These are phyloP conservation scores for Macroglossus sobrinus DNA, from an alignment of 2,113 vertebrate genomes.

Conservation along the genomic window DNA sequence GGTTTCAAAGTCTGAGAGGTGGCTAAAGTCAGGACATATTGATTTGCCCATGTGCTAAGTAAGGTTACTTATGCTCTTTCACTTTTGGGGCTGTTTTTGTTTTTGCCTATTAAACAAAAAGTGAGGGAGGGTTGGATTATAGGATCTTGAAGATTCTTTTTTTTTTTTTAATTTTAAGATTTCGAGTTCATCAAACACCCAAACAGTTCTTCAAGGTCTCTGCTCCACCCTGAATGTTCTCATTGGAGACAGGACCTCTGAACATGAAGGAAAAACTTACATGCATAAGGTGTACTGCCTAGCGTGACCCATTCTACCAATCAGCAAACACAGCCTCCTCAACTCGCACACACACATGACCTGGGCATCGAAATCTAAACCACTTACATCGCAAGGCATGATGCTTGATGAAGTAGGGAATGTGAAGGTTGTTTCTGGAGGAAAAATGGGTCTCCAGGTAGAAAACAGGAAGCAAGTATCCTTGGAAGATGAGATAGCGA, in stretches of 20 bases:
- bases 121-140: neutral
- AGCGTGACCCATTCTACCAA: neutral
- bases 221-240: neutral
- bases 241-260: neutral
- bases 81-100: neutral
- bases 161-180: neutral
- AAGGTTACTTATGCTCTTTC: neutral
- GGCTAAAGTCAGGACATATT: neutral
- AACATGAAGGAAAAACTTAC: neutral
- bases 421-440: neutral
- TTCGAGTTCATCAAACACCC: neutral
- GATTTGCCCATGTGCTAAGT: neutral
- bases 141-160: neutral
- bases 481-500: neutral
- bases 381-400: neutral
- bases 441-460: neutral
- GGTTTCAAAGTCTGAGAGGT: neutral
- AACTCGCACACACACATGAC: neutral
- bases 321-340: neutral
- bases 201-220: neutral
- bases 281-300: neutral
- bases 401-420: neutral
- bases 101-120: neutral
- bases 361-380: neutral
- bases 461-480: neutral